These are phyloP conservation scores for Pundamilia nyererei DNA, from an alignment of 2,113 vertebrate genomes.

Conservation along the genomic window DNA sequence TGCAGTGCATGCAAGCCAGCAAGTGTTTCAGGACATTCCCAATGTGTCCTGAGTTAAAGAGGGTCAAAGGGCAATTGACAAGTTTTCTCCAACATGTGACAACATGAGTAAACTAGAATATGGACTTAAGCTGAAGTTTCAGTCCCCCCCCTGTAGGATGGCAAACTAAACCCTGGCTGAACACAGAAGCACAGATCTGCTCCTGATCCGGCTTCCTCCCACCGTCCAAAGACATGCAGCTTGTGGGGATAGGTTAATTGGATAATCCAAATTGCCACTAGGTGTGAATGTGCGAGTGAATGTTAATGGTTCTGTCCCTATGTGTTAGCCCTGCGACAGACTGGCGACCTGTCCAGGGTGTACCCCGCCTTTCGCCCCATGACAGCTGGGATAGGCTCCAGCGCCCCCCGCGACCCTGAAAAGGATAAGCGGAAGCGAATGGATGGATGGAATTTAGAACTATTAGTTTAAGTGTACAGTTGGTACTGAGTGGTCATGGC, in stretches of 20 bases:
- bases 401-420: too few species aligned
- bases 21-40: background rate
- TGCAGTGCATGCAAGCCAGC: background rate
- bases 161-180: background rate
- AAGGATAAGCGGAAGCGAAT: too few species aligned
- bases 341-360: too few species aligned
- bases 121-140: accelerated
- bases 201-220: background rate
- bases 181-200: background rate
- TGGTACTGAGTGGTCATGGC: background rate
- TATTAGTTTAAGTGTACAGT: background rate
- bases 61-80: background rate
- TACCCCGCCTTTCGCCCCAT: too few species aligned
- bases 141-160: accelerated
- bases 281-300: too few species aligned
- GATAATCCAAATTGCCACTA: too few species aligned
- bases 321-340: too few species aligned
- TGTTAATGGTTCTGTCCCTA: too few species aligned
- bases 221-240: too few species aligned
- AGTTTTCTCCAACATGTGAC: background rate
- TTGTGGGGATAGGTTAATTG: too few species aligned
- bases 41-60: background rate
- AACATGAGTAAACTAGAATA: background rate
- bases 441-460: background rate
- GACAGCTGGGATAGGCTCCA: too few species aligned